Evolutionary conservation across 2,797 vertebrate genomes (phyloP).

Genomic region (Austrolebias charrua): DNA sequence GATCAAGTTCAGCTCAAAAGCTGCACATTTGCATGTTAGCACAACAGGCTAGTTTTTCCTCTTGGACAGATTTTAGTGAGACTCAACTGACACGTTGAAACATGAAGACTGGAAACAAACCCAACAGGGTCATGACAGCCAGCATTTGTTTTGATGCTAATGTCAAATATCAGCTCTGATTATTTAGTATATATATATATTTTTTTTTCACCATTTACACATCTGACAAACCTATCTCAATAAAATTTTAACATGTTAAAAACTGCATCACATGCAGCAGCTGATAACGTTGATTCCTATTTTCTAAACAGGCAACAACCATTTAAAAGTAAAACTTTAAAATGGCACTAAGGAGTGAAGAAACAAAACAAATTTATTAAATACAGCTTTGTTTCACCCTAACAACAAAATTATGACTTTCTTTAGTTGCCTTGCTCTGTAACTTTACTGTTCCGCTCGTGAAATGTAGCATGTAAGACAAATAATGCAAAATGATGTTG

Average conservation of each 20-base stretch:
- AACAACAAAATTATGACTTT: slow-evolving; percentile 12
- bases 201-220: slow-evolving; percentile 23
- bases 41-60: slow-evolving; percentile 36
- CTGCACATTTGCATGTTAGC: slow-evolving; percentile 47
- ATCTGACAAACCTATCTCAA: slow-evolving; percentile 21
- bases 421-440: slow-evolving; percentile 21
- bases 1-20: slow-evolving; percentile 55
- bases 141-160: slow-evolving; percentile 26
- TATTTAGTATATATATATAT: too few relatives aligned
- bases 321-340: slow-evolving; percentile 15
- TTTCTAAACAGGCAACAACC: background rate
- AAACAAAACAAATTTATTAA: slow-evolving; percentile 7
- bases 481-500: slow-evolving; percentile 28
- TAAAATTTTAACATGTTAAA: background rate
- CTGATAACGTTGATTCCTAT: slow-evolving; percentile 4
- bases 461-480: slow-evolving; percentile 29
- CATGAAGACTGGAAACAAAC: slow-evolving; percentile 5
- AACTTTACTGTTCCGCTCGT: slow-evolving; percentile 6
- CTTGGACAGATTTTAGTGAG: background rate
- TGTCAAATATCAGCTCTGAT: slow-evolving; percentile 17
- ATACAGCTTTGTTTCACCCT: slow-evolving; percentile 8
- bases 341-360: slow-evolving; percentile 4
- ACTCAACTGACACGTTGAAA: background rate
- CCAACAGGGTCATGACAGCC: slow-evolving; percentile 7
- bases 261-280: slow-evolving; percentile 11